A percentile compares a stretch with the other conserved stretches of the same genome.
Evolutionary conservation across 2,113 vertebrate genomes (phyloP).

Genomic region (Macaca mulatta): DNA sequence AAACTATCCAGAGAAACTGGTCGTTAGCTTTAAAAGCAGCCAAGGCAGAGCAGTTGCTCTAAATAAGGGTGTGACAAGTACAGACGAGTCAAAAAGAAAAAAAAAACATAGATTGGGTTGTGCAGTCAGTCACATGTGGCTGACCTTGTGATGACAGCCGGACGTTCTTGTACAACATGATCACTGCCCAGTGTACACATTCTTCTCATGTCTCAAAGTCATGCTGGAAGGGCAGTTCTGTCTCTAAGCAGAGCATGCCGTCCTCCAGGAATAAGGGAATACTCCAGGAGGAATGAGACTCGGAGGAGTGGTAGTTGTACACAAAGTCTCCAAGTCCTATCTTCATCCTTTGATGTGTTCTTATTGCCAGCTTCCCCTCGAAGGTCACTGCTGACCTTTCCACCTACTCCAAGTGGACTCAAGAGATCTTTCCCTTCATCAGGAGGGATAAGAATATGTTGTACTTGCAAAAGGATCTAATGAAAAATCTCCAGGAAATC

Average conservation of each 20-base stretch:
- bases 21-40: background rate
- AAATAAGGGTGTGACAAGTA: background rate
- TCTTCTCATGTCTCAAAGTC: background rate
- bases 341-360: too few species aligned
- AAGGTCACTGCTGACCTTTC: background rate
- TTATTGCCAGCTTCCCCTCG: background rate
- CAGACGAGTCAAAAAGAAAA: background rate
- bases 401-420: background rate
- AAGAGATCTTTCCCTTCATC: background rate
- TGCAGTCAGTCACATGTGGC: background rate
- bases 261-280: background rate
- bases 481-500: background rate
- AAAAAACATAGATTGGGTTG: background rate
- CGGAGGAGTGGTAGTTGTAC: background rate
- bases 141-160: rapidly evolving
- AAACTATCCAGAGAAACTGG: background rate
- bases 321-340: background rate
- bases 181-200: rapidly evolving
- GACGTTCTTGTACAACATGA: background rate
- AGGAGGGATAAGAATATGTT: background rate
- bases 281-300: background rate
- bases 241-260: background rate
- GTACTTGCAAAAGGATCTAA: background rate
- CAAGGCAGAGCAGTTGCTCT: background rate
- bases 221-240: background rate